Percentiles rank a stretch among this genome's conserved stretches.
phyloP scores from a whole-genome alignment of 2,113 vertebrate genomes.

The Brienomyrus longianalis region DNA sequence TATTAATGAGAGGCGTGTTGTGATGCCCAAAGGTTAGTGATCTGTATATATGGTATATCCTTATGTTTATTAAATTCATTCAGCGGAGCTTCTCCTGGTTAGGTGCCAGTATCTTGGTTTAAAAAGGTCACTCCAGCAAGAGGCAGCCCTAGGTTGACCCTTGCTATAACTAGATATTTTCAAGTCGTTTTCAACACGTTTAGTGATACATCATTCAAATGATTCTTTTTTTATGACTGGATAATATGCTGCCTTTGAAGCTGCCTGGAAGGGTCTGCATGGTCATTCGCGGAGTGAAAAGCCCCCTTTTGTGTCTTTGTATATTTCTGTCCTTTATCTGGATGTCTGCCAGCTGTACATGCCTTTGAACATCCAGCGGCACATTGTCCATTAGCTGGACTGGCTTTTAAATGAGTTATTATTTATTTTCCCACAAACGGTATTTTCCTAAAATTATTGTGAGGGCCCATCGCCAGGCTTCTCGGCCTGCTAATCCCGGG shows the following conservation, averaged over 20 bases:
- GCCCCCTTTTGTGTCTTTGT: neutral
- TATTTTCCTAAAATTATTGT: neutral
- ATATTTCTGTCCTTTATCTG: neutral
- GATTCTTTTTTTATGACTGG: neutral
- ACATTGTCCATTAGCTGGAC: slow-evolving; percentile 15
- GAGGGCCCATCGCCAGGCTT: neutral
- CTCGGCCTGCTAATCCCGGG: neutral
- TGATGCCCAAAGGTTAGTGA: neutral
- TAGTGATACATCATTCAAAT: neutral
- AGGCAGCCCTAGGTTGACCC: neutral
- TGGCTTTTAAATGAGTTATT: neutral
- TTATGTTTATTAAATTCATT: neutral
- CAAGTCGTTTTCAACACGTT: neutral
- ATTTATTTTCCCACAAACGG: neutral
- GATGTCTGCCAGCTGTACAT: neutral
- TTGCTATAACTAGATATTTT: neutral
- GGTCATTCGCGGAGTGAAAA: neutral
- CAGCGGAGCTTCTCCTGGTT: neutral
- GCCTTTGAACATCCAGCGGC: neutral
- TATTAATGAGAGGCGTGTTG: neutral
- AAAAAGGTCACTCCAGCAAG: neutral
- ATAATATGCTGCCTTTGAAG: neutral
- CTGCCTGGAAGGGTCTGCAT: neutral
- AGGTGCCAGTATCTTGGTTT: neutral
- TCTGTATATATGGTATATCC: neutral